These are phyloP conservation scores for Oxytorus armatus DNA, from an alignment of 2,888 invertebrate species.

Conservation along the genomic window DNA sequence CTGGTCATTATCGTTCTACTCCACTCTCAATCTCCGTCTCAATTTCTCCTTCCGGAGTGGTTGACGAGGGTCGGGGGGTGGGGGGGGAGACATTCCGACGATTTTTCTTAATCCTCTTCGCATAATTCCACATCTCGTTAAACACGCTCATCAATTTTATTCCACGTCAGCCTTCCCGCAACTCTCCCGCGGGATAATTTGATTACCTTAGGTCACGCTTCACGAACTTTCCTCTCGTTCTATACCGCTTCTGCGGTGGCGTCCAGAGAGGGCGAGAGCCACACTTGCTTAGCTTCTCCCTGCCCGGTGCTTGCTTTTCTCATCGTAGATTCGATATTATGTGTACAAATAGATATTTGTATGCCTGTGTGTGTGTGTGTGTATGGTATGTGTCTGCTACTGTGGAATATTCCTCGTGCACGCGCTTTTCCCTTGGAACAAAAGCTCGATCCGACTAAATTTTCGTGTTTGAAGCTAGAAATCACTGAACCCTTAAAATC, in stretches of 20 bases:
- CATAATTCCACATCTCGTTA: conserved; percentile 76
- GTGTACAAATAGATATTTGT: background rate
- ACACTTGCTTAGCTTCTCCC: conserved; percentile 29
- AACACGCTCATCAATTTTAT: conserved; percentile 74
- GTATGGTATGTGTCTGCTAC: conserved; percentile 14
- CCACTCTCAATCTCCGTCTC: conserved; percentile 12
- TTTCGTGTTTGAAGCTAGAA: conserved; percentile 34
- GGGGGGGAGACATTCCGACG: conserved; percentile 51
- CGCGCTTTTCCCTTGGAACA: conserved; percentile 48
- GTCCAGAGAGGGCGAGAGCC: conserved; percentile 31
- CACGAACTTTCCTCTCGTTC: conserved; percentile 63
- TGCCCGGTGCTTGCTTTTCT: conserved; percentile 61
- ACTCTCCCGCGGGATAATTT: conserved; percentile 69
- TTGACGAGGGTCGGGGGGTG: conserved; percentile 9
- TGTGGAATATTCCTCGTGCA: conserved; percentile 22
- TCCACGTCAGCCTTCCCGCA: conserved; percentile 72
- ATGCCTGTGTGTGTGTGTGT: background rate
- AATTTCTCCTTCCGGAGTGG: conserved; percentile 31
- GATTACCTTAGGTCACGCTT: conserved; percentile 71
- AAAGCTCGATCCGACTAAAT: conserved; percentile 42
- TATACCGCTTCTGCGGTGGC: conserved; percentile 36
- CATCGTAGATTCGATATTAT: conserved; percentile 58
- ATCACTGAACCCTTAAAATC: conserved; percentile 39
- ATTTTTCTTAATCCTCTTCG: conserved; percentile 69
- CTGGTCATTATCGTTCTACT: conserved; percentile 55